Percentiles rank a stretch among this genome's conserved stretches.
phyloP scores from a whole-genome alignment of 2,113 vertebrate genomes.

The Piprites chloris region DNA sequence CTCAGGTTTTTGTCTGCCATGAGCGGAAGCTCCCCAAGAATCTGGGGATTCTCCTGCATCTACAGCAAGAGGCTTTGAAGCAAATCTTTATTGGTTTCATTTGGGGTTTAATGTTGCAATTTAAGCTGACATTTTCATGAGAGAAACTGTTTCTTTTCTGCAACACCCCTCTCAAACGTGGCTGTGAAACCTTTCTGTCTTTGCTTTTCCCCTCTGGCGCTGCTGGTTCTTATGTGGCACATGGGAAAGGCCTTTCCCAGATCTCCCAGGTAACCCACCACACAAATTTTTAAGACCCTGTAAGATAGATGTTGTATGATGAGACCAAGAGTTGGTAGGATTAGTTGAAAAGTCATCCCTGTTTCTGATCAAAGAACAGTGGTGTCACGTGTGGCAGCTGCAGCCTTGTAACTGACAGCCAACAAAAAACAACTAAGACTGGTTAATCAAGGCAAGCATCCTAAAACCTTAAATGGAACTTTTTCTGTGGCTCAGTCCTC shows the following conservation, averaged over 20 bases:
- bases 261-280: neutral
- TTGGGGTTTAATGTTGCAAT: neutral
- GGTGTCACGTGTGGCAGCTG: neutral
- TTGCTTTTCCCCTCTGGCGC: neutral
- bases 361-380: neutral
- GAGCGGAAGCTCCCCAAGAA: neutral
- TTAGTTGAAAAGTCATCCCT: neutral
- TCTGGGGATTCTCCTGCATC: neutral
- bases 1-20: neutral
- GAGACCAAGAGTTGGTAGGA: neutral
- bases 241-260: neutral
- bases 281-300: neutral
- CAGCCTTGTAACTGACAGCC: accelerated
- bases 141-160: neutral
- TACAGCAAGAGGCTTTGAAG: neutral
- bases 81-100: neutral
- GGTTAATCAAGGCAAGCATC: neutral
- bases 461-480: neutral
- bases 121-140: neutral
- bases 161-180: neutral
- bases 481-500: neutral
- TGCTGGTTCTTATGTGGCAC: neutral
- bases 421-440: neutral
- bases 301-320: neutral
- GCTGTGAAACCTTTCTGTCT: neutral